These are phyloP conservation scores for Lycaon pictus DNA, from an alignment of 2,113 vertebrate species.

Conservation along the genomic window DNA sequence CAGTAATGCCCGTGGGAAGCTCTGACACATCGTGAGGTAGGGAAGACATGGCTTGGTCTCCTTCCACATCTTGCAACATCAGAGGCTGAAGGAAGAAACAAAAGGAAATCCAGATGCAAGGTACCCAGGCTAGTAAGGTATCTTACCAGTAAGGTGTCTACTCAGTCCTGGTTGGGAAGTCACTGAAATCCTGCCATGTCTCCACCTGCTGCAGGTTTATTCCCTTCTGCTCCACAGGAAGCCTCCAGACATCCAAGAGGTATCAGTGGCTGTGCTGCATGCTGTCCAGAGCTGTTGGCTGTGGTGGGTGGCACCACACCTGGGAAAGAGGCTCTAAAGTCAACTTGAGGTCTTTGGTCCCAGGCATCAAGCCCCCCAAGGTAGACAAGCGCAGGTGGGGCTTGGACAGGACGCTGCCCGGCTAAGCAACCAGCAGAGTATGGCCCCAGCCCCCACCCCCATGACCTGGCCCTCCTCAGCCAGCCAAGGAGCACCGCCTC, in stretches of 20 bases:
- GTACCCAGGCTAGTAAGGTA: neutral
- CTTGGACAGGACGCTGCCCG: neutral
- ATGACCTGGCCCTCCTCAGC: neutral
- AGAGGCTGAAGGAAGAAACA: neutral
- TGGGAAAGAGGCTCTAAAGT: neutral
- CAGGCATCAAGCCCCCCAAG: neutral
- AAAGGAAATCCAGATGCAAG: neutral
- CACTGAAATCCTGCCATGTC: fast-evolving
- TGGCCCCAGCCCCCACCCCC: neutral
- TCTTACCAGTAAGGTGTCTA: neutral
- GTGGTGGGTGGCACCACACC: neutral
- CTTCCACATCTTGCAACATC: neutral
- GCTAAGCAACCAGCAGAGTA: neutral
- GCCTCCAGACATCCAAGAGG: neutral
- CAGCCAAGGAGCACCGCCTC: fast-evolving
- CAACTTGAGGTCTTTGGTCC: neutral
- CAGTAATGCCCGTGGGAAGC: fast-evolving
- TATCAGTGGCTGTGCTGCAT: fast-evolving
- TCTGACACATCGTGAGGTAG: too few relatives aligned
- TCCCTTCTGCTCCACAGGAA: neutral
- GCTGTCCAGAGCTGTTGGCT: neutral
- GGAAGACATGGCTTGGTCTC: neutral
- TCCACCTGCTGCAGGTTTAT: fast-evolving
- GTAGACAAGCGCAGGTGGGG: neutral
- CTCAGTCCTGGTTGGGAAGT: neutral